Percentiles rank a stretch among this genome's conserved stretches.
phyloP scores from a whole-genome alignment of 2,888 invertebrate genomes.

The Onthophagus sagittarius region DNA sequence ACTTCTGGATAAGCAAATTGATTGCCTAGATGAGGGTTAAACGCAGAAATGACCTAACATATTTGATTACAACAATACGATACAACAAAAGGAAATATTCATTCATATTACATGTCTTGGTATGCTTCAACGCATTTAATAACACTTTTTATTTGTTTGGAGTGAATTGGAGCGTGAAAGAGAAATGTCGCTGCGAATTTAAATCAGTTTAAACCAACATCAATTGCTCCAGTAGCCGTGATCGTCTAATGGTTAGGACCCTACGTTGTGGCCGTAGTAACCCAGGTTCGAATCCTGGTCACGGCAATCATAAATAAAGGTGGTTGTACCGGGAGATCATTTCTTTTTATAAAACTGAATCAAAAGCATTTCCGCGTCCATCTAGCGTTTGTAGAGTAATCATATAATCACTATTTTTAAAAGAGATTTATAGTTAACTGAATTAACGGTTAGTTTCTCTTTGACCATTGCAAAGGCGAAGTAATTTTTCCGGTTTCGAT shows the following conservation, averaged over 20 bases:
- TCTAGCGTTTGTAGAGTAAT: no score
- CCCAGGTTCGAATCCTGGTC: conserved; percentile 75
- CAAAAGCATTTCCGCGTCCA: no score
- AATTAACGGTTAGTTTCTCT: not conserved
- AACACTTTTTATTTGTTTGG: not conserved
- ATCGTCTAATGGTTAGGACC: conserved; percentile 73
- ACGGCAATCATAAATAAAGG: conserved; percentile 52
- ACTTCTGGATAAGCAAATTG: no score
- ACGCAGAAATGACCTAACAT: no score
- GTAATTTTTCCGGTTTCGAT: not conserved
- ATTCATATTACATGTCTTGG: no score
- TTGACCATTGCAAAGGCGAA: not conserved
- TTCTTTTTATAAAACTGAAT: not conserved
- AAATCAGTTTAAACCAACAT: no score
- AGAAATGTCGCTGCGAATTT: not conserved
- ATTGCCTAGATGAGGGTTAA: no score
- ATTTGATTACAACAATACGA: no score
- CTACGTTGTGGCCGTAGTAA: conserved; percentile 75
- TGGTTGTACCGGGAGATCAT: conserved; percentile 16
- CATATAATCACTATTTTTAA: not conserved
- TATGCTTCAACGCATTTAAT: no score
- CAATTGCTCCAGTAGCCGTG: conserved; percentile 51
- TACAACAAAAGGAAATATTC: no score
- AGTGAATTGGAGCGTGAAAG: not conserved
- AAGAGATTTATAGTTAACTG: not conserved